Evolutionary conservation across 2,113 vertebrate species (phyloP), one percentile per base, ranked within the genome.

Genomic region (Ageneiosus marmoratus): DNA sequence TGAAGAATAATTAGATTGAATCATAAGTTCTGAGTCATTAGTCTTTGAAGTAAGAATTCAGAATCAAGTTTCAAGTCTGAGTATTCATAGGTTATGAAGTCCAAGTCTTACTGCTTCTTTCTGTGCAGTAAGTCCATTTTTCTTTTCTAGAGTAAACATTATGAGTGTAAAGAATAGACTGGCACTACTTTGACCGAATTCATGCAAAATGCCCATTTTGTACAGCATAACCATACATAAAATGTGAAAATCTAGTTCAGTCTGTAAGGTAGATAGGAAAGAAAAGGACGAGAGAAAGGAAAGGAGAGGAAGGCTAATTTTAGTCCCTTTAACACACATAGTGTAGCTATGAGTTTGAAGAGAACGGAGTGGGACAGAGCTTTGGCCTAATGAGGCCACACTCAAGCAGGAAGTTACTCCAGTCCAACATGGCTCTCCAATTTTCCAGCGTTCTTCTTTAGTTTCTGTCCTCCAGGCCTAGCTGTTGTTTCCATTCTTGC

Each of bases 321-420:
- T 87, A 87, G 86, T 70, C 53, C 50, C 37, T 83, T 83, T 87
- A 85, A 87, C 83, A 87, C 84, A 87, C 65, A 87, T 87, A 80
- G 80, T 80, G 74, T 65, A 67, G 46, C 60, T 63, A 29, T 72
- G 77, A 85, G 70, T 85, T 87, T 80, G 37, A 77, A 83, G 80
- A 48, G 34, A 80, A 37, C 55, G 62, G 76, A 75, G 83, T 81
- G 44, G 83, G 53, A 69, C 83, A 77, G 65, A 69, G 80, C 80
- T n/a, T 20, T 50, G 70, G 62, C 70, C 77, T 83, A 87, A 87
- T 80, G 77, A 87, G 86, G 86, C 77, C 83, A 83, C 1, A 20
- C 62, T 51, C 62, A 86, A 80, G 60, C 76, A 80, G 80, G 76
- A 83, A 50, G 46, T 60, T 80, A 77, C 62, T 65, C 13, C 62